Evolutionary conservation across 37 sponge, comb jelly and placozoan species (phyloP).

Genomic region (Chondrosia reniformis): DNA sequence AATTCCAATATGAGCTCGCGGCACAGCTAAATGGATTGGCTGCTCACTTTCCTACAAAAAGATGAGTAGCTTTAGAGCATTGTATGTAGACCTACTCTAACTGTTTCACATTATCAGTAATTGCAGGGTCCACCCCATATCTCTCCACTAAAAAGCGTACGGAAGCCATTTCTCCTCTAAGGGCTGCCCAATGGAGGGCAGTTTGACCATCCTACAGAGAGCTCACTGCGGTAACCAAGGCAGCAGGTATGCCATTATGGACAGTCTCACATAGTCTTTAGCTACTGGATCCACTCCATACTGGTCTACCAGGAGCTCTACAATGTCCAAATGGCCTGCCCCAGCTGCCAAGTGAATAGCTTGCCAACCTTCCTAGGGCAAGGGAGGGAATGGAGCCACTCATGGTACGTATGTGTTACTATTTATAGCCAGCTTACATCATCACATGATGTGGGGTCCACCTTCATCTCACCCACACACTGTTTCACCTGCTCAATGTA

Average conservation of each 20-base stretch:
- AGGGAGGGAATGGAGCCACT: not conserved
- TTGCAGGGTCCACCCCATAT: constrained; percentile 15
- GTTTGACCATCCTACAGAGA: constrained; percentile 8
- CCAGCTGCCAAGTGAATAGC: constrained; percentile 25
- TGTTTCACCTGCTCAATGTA: constrained; percentile 12
- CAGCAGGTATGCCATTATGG: not conserved
- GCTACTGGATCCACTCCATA: constrained; percentile 25
- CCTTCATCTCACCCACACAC: constrained; percentile 17
- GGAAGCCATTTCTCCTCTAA: constrained; percentile 15
- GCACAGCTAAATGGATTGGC: constrained; percentile 10
- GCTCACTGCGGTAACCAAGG: not conserved
- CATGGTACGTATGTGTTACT: not conserved
- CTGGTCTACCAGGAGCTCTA: constrained; percentile 15
- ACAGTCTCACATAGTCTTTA: not conserved
- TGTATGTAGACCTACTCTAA: not conserved
- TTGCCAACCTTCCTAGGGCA: constrained; percentile 20
- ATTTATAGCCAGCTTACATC: constrained; percentile 2
- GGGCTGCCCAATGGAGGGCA: constrained; percentile 20
- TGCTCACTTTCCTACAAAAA: constrained; percentile 9
- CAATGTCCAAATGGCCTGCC: constrained; percentile 9
- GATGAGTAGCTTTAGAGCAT: no score
- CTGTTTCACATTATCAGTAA: constrained; percentile 5
- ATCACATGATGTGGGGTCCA: constrained; percentile 1
- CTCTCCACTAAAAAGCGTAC: not conserved
- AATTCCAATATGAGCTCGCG: constrained; percentile 13